Evolutionary conservation across 2,888 invertebrate species (phyloP), one percentile per base, ranked within the genome.

Genomic region (Eulithis testata): DNA sequence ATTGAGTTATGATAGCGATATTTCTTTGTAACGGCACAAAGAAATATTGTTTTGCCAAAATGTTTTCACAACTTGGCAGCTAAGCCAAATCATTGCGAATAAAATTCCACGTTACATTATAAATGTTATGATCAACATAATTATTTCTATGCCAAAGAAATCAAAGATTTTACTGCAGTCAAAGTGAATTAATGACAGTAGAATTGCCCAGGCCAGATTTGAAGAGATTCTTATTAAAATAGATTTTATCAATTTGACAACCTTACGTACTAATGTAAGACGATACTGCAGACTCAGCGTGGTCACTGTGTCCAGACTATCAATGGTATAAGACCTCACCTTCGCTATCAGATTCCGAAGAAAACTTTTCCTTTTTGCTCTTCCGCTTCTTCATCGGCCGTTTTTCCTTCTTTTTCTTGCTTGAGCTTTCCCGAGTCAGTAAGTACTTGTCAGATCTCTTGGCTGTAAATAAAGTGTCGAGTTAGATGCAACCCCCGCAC

Each of bases 371-470:
- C 74, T 94, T 93, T 86, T 94, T 95, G 85, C 95, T 96, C 89
- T 96, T 96, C 76, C 94, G 93, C 76, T 95, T 95, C 79, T 94
- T 95, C 66, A 94, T 94, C 66, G 90, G 93, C 70, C 93, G 88
- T 78, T 94, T 94, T 69, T 90, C 88, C 75, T 91, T 91, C 73
- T 82, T 81, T 77, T 82, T 81, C 77, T 92, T 91, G 75, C 85
- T 91, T 5, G 86, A 83, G 72, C 71, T 87, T 72, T 91, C 92
- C 85, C 77, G 93, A 85, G 81, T 90, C 70, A 94, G 87, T 78
- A 97, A 90, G 89, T 97, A 97, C 85, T 96, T 96, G 83, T 97
- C 97, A 70, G 97, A 97, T 73, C 96, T 94, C 82, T 96, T 96
- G 31, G 92, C 94, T 89, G 91, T 63, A 78, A 63, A n/a, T 40